These are phyloP conservation scores for Microhierax caerulescens DNA, from an alignment of 2,797 vertebrate genomes.

Conservation along the genomic window DNA sequence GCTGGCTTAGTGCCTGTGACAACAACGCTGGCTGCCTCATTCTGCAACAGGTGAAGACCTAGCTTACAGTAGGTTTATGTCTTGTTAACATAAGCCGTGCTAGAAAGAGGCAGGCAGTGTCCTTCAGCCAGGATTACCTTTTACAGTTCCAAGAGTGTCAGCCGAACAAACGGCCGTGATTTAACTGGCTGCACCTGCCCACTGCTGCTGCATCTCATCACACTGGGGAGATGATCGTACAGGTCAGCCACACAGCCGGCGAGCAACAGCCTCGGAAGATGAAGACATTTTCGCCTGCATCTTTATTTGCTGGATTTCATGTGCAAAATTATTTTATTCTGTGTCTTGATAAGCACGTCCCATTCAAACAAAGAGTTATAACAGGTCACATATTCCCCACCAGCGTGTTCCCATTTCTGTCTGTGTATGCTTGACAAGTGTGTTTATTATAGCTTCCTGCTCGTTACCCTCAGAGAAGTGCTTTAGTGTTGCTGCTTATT, in stretches of 20 bases:
- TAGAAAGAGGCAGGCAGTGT: background rate
- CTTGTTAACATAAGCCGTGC: background rate
- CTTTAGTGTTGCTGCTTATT: background rate
- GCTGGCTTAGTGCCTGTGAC: background rate
- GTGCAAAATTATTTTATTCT: background rate
- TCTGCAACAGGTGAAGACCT: background rate
- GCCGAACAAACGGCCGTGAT: background rate
- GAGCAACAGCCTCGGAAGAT: background rate
- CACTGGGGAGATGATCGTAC: background rate
- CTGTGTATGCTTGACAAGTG: background rate
- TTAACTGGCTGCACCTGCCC: background rate
- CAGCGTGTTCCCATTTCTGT: background rate
- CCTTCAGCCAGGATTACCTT: background rate
- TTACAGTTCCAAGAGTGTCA: background rate
- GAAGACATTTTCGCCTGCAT: background rate
- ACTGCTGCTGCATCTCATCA: background rate
- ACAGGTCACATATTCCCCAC: background rate
- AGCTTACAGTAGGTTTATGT: background rate
- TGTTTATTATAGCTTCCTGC: background rate
- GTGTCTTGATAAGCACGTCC: background rate
- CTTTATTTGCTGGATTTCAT: background rate
- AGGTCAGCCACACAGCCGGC: rapidly evolving
- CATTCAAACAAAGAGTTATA: background rate
- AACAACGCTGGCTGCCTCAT: background rate
- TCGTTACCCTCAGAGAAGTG: background rate